Conservation (phyloP, 2,888 invertebrate genomes). For the Watsonalla binaria region DNA sequence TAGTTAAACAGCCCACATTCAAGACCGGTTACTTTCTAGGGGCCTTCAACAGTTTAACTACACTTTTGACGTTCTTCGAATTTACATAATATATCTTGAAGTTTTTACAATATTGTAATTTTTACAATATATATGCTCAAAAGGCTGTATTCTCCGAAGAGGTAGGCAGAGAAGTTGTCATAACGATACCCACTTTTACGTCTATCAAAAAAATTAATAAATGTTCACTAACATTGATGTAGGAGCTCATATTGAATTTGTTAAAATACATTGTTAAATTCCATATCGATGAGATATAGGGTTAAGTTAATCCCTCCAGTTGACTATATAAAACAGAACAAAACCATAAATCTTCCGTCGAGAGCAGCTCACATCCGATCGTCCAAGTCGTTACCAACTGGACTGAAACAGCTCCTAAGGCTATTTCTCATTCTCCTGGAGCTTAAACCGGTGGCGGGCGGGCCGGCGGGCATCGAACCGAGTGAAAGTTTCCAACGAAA, state of each 20-base stretch:
- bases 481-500: constrained; percentile 45
- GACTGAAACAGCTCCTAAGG: constrained; percentile 30
- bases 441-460: constrained; percentile 22
- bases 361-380: constrained; percentile 7
- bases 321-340: constrained; percentile 17
- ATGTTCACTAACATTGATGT: too few relatives aligned
- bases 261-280: too few relatives aligned
- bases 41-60: not conserved
- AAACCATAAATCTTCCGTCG: constrained; percentile 21
- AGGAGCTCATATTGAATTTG: too few relatives aligned
- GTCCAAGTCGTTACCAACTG: constrained; percentile 27
- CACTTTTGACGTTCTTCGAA: too few relatives aligned
- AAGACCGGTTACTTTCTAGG: not conserved
- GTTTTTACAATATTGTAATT: too few relatives aligned
- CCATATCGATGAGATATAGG: too few relatives aligned
- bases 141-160: too few relatives aligned
- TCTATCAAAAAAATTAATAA: too few relatives aligned
- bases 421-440: constrained; percentile 30
- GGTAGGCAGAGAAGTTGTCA: too few relatives aligned
- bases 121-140: too few relatives aligned
- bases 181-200: too few relatives aligned
- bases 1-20: not conserved
- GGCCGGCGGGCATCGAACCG: constrained; percentile 35
- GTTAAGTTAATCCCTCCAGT: constrained; percentile 7
- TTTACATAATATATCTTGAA: too few relatives aligned